Conservation (phyloP, 2,797 vertebrate species). For the Sebastiscus albofasciatus region DNA sequence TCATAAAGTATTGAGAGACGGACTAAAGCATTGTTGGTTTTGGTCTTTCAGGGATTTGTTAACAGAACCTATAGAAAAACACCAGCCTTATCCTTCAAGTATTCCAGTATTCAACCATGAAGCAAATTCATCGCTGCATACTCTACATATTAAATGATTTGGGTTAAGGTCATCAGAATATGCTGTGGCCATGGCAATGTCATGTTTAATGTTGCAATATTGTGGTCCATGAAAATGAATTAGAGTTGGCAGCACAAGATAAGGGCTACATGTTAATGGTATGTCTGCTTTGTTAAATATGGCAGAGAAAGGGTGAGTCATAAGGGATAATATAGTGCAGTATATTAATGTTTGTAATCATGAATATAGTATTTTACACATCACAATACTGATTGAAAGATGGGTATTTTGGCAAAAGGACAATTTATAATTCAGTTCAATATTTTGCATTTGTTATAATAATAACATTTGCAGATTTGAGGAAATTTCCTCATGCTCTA, state of each 20-base stretch:
- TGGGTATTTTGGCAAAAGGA: no score
- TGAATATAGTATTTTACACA: rapidly evolving
- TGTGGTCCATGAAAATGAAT: background rate
- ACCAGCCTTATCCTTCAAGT: background rate
- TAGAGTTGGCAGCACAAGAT: background rate
- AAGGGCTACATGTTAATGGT: background rate
- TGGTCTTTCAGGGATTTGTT: background rate
- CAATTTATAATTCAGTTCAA: background rate
- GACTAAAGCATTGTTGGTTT: background rate
- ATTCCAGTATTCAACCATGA: no score
- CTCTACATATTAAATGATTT: background rate
- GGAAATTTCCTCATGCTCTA: background rate
- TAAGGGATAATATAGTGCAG: background rate
- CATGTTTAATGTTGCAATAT: background rate
- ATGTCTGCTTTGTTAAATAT: constrained; percentile 7
- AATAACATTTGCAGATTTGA: background rate
- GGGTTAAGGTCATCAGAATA: background rate
- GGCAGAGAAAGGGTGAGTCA: background rate
- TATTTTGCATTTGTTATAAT: background rate
- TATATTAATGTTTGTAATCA: background rate
- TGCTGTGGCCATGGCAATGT: background rate
- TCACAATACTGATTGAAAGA: background rate
- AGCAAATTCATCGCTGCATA: no score
- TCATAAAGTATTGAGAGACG: background rate
- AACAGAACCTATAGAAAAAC: background rate